Evolutionary conservation across 2,113 vertebrate species (phyloP).

Genomic region (Trochalopteron elliotii): DNA sequence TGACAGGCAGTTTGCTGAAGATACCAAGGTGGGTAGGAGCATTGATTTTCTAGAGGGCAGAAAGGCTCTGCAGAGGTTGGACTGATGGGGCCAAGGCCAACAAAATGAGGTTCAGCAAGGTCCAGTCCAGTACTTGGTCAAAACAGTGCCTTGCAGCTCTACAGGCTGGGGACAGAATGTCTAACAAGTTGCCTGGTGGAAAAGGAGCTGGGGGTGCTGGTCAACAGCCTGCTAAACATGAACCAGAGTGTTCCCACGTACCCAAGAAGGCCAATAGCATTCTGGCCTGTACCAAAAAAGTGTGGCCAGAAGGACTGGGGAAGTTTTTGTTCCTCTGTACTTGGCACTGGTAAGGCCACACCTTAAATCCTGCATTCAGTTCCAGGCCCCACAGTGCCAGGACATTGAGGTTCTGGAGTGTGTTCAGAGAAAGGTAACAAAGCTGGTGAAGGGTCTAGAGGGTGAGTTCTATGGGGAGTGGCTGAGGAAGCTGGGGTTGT

Average conservation of each 20-base stretch:
- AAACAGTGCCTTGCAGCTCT: accelerated
- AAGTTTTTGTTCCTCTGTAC: neutral
- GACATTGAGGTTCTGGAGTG: too few relatives aligned
- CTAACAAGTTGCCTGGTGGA: neutral
- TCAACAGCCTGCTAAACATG: neutral
- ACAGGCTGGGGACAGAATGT: neutral
- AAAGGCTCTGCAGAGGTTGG: neutral
- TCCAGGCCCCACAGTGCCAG: accelerated
- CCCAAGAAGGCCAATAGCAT: neutral
- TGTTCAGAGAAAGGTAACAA: neutral
- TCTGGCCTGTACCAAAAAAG: neutral
- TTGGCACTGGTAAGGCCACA: neutral
- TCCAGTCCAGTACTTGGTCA: neutral
- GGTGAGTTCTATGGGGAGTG: neutral
- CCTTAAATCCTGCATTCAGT: neutral
- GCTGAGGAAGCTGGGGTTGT: neutral
- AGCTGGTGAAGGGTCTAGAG: neutral
- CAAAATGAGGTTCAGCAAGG: neutral
- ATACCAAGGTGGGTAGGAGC: too few relatives aligned
- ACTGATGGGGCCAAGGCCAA: neutral
- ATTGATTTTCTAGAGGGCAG: neutral
- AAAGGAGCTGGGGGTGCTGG: neutral
- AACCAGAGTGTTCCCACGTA: accelerated
- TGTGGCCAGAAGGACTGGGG: neutral
- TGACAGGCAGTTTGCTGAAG: neutral